A percentile compares a stretch with the other conserved stretches of the same genome.
These are phyloP conservation scores for Bibio marci DNA, from an alignment of 2,888 invertebrate genomes.

Conservation along the genomic window DNA sequence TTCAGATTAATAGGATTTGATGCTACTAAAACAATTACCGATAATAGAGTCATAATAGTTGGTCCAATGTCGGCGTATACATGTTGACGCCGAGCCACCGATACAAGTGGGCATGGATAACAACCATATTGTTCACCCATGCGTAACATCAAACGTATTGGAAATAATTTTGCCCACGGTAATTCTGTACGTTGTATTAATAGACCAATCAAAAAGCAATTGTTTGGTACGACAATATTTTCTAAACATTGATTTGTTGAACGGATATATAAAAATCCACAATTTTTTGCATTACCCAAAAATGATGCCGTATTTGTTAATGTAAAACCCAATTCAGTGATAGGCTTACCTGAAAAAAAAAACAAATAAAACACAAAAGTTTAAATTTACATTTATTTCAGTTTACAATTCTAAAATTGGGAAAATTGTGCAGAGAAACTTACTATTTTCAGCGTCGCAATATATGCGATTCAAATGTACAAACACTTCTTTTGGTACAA, in stretches of 20 bases:
- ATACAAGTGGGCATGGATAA: constrained; percentile 70
- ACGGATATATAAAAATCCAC: constrained; percentile 66
- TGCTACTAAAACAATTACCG: constrained; percentile 34
- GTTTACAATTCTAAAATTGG: too few species aligned
- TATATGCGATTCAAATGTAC: constrained; percentile 55
- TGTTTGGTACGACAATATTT: constrained; percentile 50
- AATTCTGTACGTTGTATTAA: constrained; percentile 50
- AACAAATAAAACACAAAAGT: too few species aligned
- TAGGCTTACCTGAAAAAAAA: constrained; percentile 54
- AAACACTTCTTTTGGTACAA: constrained; percentile 60
- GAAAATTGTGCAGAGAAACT: too few species aligned
- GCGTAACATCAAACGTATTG: constrained; percentile 52
- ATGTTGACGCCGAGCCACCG: constrained; percentile 55
- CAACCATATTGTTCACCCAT: constrained; percentile 73
- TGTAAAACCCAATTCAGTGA: constrained; percentile 51
- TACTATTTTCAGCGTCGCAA: constrained; percentile 45
- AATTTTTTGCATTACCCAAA: constrained; percentile 52
- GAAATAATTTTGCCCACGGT: constrained; percentile 54
- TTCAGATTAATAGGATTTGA: too few species aligned
- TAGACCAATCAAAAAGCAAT: constrained; percentile 60
- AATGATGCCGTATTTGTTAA: constrained; percentile 32
- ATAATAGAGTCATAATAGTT: constrained; percentile 72
- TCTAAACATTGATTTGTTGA: constrained; percentile 68
- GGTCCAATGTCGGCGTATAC: constrained; percentile 75
- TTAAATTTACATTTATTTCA: too few species aligned